Evolutionary conservation across 2,113 vertebrate species (phyloP), one percentile per base, ranked within the genome.

Genomic region (Vimba vimba): DNA sequence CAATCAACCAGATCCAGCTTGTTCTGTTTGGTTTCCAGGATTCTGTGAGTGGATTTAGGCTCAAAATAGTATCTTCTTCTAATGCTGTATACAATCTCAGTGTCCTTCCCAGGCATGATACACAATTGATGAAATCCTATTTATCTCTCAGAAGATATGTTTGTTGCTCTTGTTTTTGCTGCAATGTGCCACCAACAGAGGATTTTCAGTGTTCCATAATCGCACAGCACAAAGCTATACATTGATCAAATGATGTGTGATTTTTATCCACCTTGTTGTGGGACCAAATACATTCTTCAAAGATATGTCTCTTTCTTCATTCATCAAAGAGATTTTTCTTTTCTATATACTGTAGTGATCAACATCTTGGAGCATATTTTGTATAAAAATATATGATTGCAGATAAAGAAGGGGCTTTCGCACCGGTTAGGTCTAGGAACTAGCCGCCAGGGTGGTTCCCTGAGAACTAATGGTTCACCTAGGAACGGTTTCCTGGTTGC

Each of bases 11-110:
- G 94, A 97, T 99, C 88, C 97, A 98, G 81, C 93, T 99, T 91
- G 96, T 97, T 30, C 92, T 99, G 66, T 99, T 97, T 81, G 97
- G 97, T 79, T 98, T 99, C 92, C 97, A 99, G 92, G 97, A 97
- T 93, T 97, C 97, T 0, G 98, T 99, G 90, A 96, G 93, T 36
- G 10, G 6, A 73, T 5, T 59, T 33, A 33, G 30, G 27, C 17
- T 17, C n/a, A 25, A 25, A 60, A 79, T 39, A 12, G n/a, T 6
- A 60, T n/a, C 2, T 6, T 59, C 23, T 10, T 75, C 2, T 0
- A 39, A 45, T 45, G 30, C n/a, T 30, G 5, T 4, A n/a, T 2
- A 13, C 21, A 73, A 19, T 64, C 60, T 64, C 15, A 19, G 6
- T 33, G 6, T 33, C 64, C 15, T 33, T 33, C 64, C 27, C 15